A percentile compares a stretch with the other conserved stretches of the same genome.
Conservation (phyloP, 2,113 vertebrate species). For the Clupea harengus region DNA sequence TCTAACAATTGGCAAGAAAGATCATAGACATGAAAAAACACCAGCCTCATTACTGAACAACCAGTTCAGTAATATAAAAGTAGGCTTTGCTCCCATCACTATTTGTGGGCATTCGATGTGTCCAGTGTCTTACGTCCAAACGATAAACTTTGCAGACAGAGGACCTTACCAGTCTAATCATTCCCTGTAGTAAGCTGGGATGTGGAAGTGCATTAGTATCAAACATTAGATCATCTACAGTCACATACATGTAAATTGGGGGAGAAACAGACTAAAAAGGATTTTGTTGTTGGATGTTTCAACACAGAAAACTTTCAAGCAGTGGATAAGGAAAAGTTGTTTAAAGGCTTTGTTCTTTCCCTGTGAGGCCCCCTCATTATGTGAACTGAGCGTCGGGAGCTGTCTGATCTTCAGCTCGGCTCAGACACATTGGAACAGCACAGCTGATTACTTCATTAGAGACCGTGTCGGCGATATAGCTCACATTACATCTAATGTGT, state of each 20-base stretch:
- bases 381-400: not conserved
- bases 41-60: too few species aligned
- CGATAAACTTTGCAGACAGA: not conserved
- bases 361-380: conserved; percentile 1
- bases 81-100: not conserved
- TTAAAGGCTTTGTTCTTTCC: not conserved
- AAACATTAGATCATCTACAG: not conserved
- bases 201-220: not conserved
- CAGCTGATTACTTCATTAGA: not conserved
- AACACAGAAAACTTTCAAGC: not conserved
- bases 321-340: not conserved
- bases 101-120: not conserved
- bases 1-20: too few species aligned
- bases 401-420: not conserved
- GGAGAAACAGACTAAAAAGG: not conserved
- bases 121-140: not conserved
- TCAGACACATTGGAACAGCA: not conserved
- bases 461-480: too few species aligned
- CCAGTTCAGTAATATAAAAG: not conserved
- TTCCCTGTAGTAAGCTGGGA: not conserved
- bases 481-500: not conserved
- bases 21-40: too few species aligned
- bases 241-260: not conserved
- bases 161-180: not conserved
- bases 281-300: not conserved